These are phyloP conservation scores for Apocrypta bakeri DNA, from an alignment of 1,140 invertebrate species.

Conservation along the genomic window DNA sequence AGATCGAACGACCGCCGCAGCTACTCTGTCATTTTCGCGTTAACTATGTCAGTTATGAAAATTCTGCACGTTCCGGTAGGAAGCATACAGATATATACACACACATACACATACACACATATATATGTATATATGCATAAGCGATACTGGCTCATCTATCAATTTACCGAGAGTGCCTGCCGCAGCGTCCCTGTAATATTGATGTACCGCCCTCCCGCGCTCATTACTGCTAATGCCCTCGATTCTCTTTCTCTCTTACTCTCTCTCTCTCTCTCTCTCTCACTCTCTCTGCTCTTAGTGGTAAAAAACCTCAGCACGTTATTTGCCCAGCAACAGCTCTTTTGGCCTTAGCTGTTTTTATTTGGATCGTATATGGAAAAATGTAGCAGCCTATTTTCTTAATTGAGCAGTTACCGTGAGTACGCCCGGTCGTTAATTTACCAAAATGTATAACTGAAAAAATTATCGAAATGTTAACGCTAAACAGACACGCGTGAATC, in stretches of 20 bases:
- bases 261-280: neutral
- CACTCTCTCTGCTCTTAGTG: too few relatives aligned
- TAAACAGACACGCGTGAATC: neutral
- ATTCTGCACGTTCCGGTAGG: neutral
- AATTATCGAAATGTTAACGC: too few relatives aligned
- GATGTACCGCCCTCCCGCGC: neutral
- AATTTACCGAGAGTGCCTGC: slow-evolving; percentile 11
- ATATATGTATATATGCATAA: too few relatives aligned
- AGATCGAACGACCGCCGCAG: neutral
- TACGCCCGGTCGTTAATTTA: too few relatives aligned
- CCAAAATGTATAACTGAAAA: too few relatives aligned
- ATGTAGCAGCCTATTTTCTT: neutral
- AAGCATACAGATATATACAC: neutral
- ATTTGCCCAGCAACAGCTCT: neutral
- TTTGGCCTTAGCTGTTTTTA: neutral
- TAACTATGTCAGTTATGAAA: slow-evolving; percentile 4
- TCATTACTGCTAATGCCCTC: neutral
- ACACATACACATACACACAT: neutral
- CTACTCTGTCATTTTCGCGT: slow-evolving; percentile 1
- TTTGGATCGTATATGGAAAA: neutral
- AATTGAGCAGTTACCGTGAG: neutral
- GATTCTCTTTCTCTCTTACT: neutral
- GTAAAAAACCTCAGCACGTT: neutral
- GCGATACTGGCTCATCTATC: neutral
- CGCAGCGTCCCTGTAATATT: neutral